A percentile compares a stretch with the other conserved stretches of the same genome.
phyloP scores from a whole-genome alignment of 2,797 vertebrate species.

The Galaxias olidus region DNA sequence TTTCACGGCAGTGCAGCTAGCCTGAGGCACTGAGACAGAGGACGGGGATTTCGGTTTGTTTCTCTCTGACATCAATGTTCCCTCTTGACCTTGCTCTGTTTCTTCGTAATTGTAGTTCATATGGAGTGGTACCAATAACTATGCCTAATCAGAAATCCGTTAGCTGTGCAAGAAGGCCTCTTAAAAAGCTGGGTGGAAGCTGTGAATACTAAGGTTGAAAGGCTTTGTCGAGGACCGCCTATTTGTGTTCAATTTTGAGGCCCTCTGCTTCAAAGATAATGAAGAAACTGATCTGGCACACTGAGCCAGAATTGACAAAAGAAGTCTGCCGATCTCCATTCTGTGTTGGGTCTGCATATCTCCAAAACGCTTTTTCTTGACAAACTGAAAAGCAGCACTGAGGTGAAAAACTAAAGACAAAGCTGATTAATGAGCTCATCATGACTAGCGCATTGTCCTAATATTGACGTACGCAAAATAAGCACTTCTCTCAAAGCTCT shows the following conservation, averaged over 20 bases:
- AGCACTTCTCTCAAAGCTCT: slow-evolving; percentile 15
- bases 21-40: too few species aligned
- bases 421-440: slow-evolving; percentile 9
- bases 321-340: slow-evolving; percentile 24
- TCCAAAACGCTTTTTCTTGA: slow-evolving; percentile 25
- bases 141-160: slow-evolving; percentile 61
- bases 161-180: slow-evolving; percentile 57
- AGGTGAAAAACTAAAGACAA: slow-evolving; percentile 14
- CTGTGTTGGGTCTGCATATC: slow-evolving; percentile 3
- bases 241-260: slow-evolving; percentile 53
- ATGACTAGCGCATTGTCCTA: slow-evolving; percentile 25
- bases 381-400: slow-evolving; percentile 14
- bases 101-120: slow-evolving; percentile 63
- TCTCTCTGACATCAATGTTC: too few species aligned
- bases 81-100: slow-evolving; percentile 33
- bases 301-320: slow-evolving; percentile 38
- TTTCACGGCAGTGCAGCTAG: too few species aligned
- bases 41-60: too few species aligned
- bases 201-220: slow-evolving; percentile 21
- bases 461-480: slow-evolving; percentile 13
- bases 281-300: slow-evolving; percentile 44
- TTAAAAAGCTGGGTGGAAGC: slow-evolving; percentile 42
- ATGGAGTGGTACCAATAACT: slow-evolving; percentile 51
- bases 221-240: slow-evolving; percentile 32
- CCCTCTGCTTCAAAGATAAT: slow-evolving; percentile 46